Base-by-base conservation (phyloP, 2,113 vertebrate species). In the Zosterops borbonicus region DNA sequence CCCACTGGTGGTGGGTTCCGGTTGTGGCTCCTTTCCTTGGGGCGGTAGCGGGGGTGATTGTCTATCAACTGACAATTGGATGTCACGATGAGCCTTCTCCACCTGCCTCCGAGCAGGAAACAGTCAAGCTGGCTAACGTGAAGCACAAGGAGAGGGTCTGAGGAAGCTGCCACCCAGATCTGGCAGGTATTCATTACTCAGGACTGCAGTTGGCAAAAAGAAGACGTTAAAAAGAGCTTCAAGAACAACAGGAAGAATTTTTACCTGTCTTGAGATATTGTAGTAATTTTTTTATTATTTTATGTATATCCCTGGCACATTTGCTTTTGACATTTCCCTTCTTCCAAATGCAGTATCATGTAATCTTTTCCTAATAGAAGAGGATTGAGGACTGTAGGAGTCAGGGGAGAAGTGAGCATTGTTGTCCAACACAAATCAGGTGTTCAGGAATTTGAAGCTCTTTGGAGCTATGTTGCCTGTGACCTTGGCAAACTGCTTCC, bases 1-100 rank as follows among this genome's bases (percentile, higher is more conserved):
- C 59, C n/a, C 82, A 84, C 69, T 99, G 99, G 99, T 99, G 99
- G 98, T 98, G 99, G 97, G 98, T 99, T 44, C 99, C 99, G 11
- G 29, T 99, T 3, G 96, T 98, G 24, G 99, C 98, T 31, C 99
- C 99, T 2, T 99, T 99, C 95, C 92, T 99, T 4, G 99, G 99
- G 28, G 95, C 99, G 67, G 62, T 99, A 25, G 94, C 98, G 0
- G 99, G 99, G 2, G 98, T 98, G 71, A 42, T 98, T 1, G 97
- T 99, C 84, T 99, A 99, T 95, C 99, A 99, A 97, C 21, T 99
- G 79, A 99, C 99, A 98, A 99, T 99, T 1, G 99, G 99, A 21
- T 99, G 98, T 86, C 99, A 99, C 0, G 87, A 98, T 53, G 99
- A 99, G 88, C 98, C 98, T 27, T 98, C 98, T 56, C 96, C 73